These are phyloP conservation scores for Himalopsyche tibetana DNA, from an alignment of 2,888 invertebrate genomes.

Conservation along the genomic window DNA sequence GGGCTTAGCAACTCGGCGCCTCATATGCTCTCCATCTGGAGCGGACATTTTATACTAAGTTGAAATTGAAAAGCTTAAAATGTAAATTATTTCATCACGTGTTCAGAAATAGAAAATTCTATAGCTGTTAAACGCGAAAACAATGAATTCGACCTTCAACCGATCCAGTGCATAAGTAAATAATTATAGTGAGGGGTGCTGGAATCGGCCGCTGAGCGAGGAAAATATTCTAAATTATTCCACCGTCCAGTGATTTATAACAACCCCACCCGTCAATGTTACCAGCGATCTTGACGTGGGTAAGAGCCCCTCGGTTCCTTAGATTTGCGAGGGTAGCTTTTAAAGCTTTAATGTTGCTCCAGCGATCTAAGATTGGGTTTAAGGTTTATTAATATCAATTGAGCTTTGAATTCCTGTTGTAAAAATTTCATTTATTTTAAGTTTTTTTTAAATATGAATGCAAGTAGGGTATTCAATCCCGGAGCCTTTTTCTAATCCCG, in stretches of 20 bases:
- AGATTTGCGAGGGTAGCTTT: slow-evolving; percentile 13
- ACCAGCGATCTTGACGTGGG: slow-evolving; percentile 17
- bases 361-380: background rate
- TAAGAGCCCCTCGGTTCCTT: background rate
- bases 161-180: background rate
- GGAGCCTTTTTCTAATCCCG: too few species aligned
- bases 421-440: too few species aligned
- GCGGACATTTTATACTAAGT: too few species aligned
- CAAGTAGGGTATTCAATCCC: too few species aligned
- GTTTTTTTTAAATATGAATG: too few species aligned
- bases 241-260: slow-evolving; percentile 24
- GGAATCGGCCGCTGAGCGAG: background rate
- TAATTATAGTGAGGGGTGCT: background rate
- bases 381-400: slow-evolving; percentile 3
- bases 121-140: background rate
- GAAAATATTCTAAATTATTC: slow-evolving; percentile 23
- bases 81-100: too few species aligned
- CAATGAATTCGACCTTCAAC: background rate
- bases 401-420: too few species aligned
- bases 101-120: too few species aligned
- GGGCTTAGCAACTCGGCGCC: too few species aligned
- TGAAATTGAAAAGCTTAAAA: too few species aligned
- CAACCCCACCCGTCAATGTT: slow-evolving; percentile 9
- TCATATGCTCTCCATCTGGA: too few species aligned
- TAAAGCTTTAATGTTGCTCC: background rate